phyloP scores from a whole-genome alignment of 2,113 vertebrate genomes.

The Corythaeola cristata region DNA sequence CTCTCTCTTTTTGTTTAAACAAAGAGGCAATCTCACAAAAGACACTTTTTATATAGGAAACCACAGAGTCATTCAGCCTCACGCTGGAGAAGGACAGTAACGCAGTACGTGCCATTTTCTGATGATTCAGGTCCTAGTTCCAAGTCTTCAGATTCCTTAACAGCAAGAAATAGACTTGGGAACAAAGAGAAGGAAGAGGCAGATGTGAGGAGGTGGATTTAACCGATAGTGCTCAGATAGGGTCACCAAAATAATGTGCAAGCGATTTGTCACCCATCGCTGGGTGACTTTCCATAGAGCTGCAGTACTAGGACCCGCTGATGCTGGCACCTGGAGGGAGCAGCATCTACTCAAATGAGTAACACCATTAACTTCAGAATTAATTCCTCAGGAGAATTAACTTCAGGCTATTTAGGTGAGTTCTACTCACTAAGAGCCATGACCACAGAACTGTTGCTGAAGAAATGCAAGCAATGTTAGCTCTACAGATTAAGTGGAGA shows the following conservation, averaged over 20 bases:
- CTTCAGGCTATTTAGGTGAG: neutral
- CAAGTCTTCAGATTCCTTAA: neutral
- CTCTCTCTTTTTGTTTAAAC: conserved; percentile 69
- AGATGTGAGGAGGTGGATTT: neutral
- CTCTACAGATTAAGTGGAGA: neutral
- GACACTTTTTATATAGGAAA: conserved; percentile 39
- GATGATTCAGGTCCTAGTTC: neutral
- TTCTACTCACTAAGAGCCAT: neutral
- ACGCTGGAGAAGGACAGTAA: conserved; percentile 10
- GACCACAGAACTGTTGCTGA: neutral
- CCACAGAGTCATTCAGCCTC: conserved; percentile 30
- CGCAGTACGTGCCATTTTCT: neutral
- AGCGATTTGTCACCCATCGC: neutral
- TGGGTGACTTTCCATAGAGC: neutral
- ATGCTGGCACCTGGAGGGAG: neutral
- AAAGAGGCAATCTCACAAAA: conserved; percentile 72
- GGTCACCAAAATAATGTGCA: neutral
- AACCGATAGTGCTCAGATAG: neutral
- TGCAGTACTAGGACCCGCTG: neutral
- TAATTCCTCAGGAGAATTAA: neutral
- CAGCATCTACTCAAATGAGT: neutral
- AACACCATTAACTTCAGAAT: neutral
- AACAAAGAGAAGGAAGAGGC: neutral
- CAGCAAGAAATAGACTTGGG: neutral
- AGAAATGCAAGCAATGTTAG: neutral